Conservation (phyloP, 2,888 invertebrate genomes). For the Sinelater perroti region DNA sequence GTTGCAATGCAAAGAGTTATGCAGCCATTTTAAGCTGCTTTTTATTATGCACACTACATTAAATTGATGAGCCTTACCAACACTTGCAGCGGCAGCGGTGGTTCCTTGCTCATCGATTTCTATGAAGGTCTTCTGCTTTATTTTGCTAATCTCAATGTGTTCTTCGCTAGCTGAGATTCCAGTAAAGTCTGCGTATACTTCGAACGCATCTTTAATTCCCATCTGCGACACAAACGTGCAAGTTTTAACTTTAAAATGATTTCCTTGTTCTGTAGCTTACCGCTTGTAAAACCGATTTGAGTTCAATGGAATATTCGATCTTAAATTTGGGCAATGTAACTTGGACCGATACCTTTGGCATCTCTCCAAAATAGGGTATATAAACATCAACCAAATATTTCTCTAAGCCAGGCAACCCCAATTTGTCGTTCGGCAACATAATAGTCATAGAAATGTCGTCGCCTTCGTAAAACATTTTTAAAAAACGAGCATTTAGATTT, state of each 20-base stretch:
- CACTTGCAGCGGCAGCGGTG: constrained; percentile 21
- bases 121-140: constrained; percentile 56
- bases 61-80: constrained; percentile 18
- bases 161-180: constrained; percentile 45
- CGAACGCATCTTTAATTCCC: constrained; percentile 40
- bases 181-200: constrained; percentile 45
- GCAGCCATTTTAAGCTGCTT: too few relatives aligned
- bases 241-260: too few relatives aligned
- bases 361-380: too few relatives aligned
- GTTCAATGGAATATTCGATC: constrained; percentile 54
- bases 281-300: constrained; percentile 66
- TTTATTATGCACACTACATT: too few relatives aligned
- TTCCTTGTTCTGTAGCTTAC: too few relatives aligned
- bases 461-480: background rate
- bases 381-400: too few relatives aligned
- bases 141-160: constrained; percentile 48
- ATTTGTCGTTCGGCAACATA: background rate
- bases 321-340: constrained; percentile 44
- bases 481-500: background rate
- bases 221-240: too few relatives aligned
- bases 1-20: too few relatives aligned
- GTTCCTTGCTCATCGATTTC: constrained; percentile 55
- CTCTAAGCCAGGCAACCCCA: too few relatives aligned
- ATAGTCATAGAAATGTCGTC: background rate
- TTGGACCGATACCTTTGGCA: constrained; percentile 25